A percentile compares a stretch with the other conserved stretches of the same genome.
Conservation (phyloP, 1,140 invertebrate genomes). For the Popillia japonica region DNA sequence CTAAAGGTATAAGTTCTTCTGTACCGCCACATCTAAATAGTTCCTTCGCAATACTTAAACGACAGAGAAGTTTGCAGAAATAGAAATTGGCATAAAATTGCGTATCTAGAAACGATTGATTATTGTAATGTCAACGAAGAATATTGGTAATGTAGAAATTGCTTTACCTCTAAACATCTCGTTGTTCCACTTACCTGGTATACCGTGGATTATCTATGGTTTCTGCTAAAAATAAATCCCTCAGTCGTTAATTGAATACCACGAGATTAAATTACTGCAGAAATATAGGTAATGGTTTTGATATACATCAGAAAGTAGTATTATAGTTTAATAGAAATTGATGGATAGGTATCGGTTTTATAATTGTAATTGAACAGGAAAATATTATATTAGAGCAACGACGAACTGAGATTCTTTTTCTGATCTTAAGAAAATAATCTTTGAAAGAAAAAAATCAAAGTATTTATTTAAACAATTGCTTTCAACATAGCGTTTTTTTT, state of each 20-base stretch:
- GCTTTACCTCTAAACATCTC: background rate
- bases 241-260: background rate
- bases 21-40: background rate
- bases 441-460: background rate
- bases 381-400: background rate
- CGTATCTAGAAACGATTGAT: background rate
- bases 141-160: background rate
- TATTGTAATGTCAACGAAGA: background rate
- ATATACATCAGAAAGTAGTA: background rate
- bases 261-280: background rate
- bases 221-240: background rate
- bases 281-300: background rate
- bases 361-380: background rate
- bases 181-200: constrained; percentile 3
- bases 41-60: background rate
- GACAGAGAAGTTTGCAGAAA: background rate
- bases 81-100: constrained; percentile 25
- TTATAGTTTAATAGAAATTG: background rate
- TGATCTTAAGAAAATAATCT: background rate
- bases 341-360: background rate
- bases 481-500: too few relatives aligned
- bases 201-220: constrained; percentile 6
- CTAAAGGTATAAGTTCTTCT: background rate
- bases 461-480: background rate
- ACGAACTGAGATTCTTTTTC: background rate